Evolutionary conservation across 2,113 vertebrate genomes (phyloP).

Genomic region (Dicaeum eximium): DNA sequence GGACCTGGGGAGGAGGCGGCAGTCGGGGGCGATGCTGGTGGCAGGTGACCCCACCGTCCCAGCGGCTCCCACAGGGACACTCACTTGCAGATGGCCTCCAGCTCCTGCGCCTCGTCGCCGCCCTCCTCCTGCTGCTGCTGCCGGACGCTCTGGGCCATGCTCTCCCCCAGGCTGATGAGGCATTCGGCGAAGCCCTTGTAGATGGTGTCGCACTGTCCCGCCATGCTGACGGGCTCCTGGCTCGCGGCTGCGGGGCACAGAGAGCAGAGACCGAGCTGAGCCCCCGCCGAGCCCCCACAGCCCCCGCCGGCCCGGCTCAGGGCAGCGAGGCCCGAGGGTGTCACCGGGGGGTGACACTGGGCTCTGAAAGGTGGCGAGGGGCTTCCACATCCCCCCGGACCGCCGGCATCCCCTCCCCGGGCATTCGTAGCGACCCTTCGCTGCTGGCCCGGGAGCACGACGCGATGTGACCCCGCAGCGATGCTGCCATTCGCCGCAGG

Average conservation of each 20-base stretch:
- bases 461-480: fast-evolving
- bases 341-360: background rate
- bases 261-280: background rate
- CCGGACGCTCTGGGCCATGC: slow-evolving; percentile 77
- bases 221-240: slow-evolving; percentile 61
- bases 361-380: fast-evolving
- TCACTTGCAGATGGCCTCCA: slow-evolving; percentile 94
- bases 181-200: slow-evolving; percentile 93
- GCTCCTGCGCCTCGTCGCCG: slow-evolving; percentile 74
- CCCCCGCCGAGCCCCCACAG: fast-evolving
- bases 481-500: background rate
- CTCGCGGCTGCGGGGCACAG: slow-evolving; percentile 18
- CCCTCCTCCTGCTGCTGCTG: slow-evolving; percentile 53
- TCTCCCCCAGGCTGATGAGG: slow-evolving; percentile 89
- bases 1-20: slow-evolving; percentile 71
- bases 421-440: fast-evolving
- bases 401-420: background rate
- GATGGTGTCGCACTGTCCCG: slow-evolving; percentile 84
- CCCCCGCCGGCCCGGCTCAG: fast-evolving
- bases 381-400: background rate
- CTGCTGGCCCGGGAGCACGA: background rate
- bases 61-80: background rate
- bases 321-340: fast-evolving
- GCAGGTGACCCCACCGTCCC: background rate
- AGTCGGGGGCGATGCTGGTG: background rate